These are phyloP conservation scores for Geotrupes spiniger DNA, from an alignment of 2,888 invertebrate species.

Conservation along the genomic window DNA sequence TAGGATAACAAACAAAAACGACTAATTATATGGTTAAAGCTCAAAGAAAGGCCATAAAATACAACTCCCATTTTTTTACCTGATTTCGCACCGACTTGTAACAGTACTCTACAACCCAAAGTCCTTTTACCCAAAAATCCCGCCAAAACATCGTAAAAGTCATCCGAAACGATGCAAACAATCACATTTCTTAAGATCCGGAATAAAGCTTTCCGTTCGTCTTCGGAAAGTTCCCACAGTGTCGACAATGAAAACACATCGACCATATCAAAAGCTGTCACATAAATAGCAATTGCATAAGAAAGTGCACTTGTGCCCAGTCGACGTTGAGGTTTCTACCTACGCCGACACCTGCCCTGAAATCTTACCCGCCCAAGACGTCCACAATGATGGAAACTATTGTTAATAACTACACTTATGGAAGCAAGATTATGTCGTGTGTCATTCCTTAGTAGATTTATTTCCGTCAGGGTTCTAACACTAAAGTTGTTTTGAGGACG, in stretches of 20 bases:
- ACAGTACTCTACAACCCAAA: too few species aligned
- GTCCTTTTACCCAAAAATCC: not conserved
- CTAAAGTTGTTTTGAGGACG: too few species aligned
- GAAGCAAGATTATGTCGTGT: too few species aligned
- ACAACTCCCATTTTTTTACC: too few species aligned
- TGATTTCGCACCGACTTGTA: too few species aligned
- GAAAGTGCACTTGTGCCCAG: conserved; percentile 1
- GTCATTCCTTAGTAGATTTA: not conserved
- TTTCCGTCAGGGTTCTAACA: too few species aligned
- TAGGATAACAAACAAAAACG: too few species aligned
- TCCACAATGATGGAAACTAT: not conserved
- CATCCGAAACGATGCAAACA: conserved; percentile 3
- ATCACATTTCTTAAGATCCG: conserved; percentile 1
- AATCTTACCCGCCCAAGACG: not conserved
- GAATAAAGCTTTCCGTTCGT: not conserved
- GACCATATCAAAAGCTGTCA: not conserved
- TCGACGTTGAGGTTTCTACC: conserved; percentile 2
- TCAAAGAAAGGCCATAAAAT: too few species aligned
- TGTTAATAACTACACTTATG: not conserved
- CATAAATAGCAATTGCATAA: conserved; percentile 7
- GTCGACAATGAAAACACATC: conserved; percentile 2
- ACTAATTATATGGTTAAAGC: too few species aligned
- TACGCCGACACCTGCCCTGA: conserved; percentile 3
- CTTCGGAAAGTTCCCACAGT: conserved; percentile 2
- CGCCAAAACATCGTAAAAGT: conserved; percentile 1